These are phyloP conservation scores for Drosophila yooni DNA, from an alignment of 2,888 invertebrate genomes.

Conservation along the genomic window DNA sequence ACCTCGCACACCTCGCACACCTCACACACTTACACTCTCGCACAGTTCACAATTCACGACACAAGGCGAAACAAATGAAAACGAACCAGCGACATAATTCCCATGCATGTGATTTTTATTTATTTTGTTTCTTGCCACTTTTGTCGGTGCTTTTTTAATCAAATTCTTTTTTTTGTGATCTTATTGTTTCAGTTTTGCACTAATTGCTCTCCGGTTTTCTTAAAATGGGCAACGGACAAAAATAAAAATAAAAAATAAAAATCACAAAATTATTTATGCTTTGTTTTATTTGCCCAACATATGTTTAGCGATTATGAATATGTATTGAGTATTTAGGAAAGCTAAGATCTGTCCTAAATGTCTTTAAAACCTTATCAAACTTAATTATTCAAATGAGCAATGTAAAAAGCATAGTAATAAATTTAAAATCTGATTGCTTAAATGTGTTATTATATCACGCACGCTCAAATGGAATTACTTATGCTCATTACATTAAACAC, in stretches of 20 bases:
- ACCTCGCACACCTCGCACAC: conserved; percentile 51
- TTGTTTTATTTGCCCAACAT: conserved; percentile 56
- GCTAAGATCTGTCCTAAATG: background rate
- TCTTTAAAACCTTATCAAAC: background rate
- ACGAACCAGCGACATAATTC: conserved; percentile 68
- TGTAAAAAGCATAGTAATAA: background rate
- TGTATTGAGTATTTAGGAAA: conserved; percentile 2
- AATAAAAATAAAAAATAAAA: conserved; percentile 31
- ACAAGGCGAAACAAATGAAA: conserved; percentile 56
- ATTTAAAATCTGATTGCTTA: background rate
- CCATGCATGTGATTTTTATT: conserved; percentile 53
- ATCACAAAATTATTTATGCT: conserved; percentile 63
- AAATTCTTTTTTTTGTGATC: conserved; percentile 55
- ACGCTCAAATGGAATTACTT: background rate
- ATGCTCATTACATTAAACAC: background rate
- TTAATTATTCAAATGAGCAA: background rate
- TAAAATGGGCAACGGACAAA: conserved; percentile 21
- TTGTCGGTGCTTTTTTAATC: conserved; percentile 31
- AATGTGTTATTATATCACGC: background rate
- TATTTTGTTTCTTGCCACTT: conserved; percentile 40
- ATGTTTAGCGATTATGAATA: conserved; percentile 14
- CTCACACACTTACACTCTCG: conserved; percentile 37
- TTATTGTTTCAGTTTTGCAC: conserved; percentile 71
- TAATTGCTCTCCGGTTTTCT: conserved; percentile 62
- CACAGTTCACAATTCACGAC: conserved; percentile 33